Evolutionary conservation across 2,888 invertebrate species (phyloP), one percentile per base, ranked within the genome.

Genomic region (Dioctria linearis): DNA sequence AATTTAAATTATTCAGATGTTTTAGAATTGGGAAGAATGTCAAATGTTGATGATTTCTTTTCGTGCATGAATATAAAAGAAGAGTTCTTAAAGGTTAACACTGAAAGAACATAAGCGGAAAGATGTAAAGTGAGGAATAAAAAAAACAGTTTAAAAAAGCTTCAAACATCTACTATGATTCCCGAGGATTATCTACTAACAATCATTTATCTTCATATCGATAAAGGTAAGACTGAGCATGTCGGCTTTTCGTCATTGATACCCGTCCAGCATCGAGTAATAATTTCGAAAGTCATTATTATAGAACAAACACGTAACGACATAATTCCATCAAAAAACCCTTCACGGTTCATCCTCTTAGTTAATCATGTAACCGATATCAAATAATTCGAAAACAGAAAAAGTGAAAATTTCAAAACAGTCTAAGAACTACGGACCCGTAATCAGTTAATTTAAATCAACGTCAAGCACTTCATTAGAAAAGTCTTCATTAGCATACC

Each of bases 391-490:
- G 6, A 13, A 61, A 67, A 25, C 51, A 59, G 63, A 75, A 65
- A 79, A 73, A 63, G 75, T 46, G 73, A 78, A 79, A 59, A 78
- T 81, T 71, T 54, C 49, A 59, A 69, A 76, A 65, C 63, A 63
- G 11, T 69, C 54, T 65, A 79, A 65, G 49, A 43, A 11, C 76
- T 25, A 25, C 25, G 25, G 63, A 43, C 2, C 46, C 63, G 39
- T 46, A 76, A 61, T 79, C 80, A 69, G 80, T 82, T 82, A 82
- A 82, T 82, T 82, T 82, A 80, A 82, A 82, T 82, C 82, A 82
- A 82, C 80, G 82, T 82, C 82, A 82, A 80, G 79, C 82, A 79
- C 82, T 80, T 82, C 79, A 82, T 82, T 80, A 82, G 79, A 80
- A 78, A 79, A 61, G 57, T 79, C 73, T 79, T 79, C 67, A 81